Base-by-base conservation (phyloP, 2,797 vertebrate species). In the Tachyglossus aculeatus region DNA sequence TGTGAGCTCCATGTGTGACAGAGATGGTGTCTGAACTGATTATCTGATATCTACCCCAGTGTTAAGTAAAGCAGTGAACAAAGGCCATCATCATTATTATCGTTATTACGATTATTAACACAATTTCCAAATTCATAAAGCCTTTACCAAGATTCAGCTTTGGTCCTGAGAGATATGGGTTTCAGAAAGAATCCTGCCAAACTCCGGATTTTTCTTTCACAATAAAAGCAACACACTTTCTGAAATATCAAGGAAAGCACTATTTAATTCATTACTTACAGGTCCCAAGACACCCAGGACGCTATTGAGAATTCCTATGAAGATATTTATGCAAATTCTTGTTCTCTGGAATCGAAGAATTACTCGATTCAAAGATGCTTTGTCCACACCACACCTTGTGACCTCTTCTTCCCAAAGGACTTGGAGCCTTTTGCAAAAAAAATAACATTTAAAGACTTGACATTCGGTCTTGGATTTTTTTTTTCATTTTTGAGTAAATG, bases 321-420 rank as follows among this genome's bases (percentile, higher is more conserved):
- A 0, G 0, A 1, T 0, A 11, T 1, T 0, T 0, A 59, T 6
- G 14, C 27, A 1, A 11, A 24, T 0, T 53, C 67, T 52, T 4
- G 81, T 72, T 24, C 67, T 78, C 13, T 72, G 78, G 53, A 81
- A 83, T 22, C 19, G 22, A 34, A 78, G 36, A 36, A 75, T 34
- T 56, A 64, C 74, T 1, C n/a, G 53, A 3, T 54, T 1, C 27
- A 66, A 0, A 2, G 74, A 81, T 3, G 81, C 74, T 18, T 75
- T 78, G 13, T 52, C 59, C 7, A 5, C 4, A 3, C 74, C 67
- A 5, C 1, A 14, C 32, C 24, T 48, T 9, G 60, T 62, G 22
- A 78, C 60, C 37, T 81, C 81, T 59, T 80, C 74, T 43, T 67
- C 74, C 81, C 81, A 81, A 19, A 78, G 74, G 15, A 1, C 13